Conservation (phyloP, 2,113 vertebrate species). For the Myiozetetes cayanensis region DNA sequence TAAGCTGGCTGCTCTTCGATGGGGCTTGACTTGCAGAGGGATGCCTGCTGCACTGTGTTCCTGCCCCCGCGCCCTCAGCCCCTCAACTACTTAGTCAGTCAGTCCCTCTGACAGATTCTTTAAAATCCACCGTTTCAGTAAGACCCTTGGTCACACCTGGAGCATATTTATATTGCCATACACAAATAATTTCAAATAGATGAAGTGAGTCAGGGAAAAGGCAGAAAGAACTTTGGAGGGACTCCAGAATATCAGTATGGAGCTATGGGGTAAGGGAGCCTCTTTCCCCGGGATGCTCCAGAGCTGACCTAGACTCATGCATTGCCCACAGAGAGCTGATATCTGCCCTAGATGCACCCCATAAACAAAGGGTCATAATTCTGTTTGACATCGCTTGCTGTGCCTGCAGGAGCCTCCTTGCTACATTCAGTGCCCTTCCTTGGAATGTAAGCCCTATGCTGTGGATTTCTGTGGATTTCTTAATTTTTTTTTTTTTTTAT, state of each 20-base stretch:
- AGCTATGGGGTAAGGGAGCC: not conserved
- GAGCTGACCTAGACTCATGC: not conserved
- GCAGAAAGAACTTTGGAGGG: not conserved
- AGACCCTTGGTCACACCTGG: not conserved
- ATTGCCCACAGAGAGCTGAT: not conserved
- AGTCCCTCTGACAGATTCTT: not conserved
- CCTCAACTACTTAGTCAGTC: accelerated
- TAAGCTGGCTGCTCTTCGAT: not conserved
- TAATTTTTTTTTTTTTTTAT: constrained; percentile 72
- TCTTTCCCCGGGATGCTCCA: not conserved
- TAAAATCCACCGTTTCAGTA: not conserved
- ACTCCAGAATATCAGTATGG: not conserved
- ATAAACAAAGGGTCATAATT: accelerated
- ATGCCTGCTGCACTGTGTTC: not conserved
- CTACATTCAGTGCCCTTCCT: not conserved
- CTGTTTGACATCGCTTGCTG: accelerated
- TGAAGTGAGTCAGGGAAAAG: accelerated
- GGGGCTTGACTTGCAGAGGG: accelerated
- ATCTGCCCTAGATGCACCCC: not conserved
- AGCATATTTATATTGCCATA: not conserved
- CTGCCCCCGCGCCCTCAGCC: accelerated
- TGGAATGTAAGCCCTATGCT: not conserved
- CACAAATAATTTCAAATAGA: not conserved
- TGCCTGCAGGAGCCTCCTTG: not conserved
- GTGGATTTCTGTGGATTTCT: constrained; percentile 41